These are phyloP conservation scores for Drosophila neotestacea DNA, from an alignment of 2,888 invertebrate genomes.

Conservation along the genomic window DNA sequence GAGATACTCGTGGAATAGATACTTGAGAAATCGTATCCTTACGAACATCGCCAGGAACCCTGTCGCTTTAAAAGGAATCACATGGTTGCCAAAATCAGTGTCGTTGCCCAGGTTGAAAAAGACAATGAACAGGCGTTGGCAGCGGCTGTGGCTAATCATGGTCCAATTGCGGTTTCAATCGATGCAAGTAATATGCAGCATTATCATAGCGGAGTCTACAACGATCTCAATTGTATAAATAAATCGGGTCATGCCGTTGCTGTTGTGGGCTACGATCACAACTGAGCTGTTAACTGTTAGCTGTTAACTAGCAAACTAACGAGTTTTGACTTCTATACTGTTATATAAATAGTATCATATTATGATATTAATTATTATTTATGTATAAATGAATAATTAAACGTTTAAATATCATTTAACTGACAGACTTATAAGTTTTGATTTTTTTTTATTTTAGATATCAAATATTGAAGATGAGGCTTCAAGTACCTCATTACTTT, in stretches of 20 bases:
- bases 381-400: no score
- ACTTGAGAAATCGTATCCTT: constrained; percentile 87
- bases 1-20: constrained; percentile 87
- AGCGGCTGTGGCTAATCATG: constrained; percentile 92
- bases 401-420: no score
- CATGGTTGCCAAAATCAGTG: constrained; percentile 90
- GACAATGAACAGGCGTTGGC: constrained; percentile 88
- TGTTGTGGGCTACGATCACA: constrained; percentile 19
- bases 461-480: no score
- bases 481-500: no score
- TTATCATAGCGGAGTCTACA: constrained; percentile 10
- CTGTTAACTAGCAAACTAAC: no score
- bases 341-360: no score
- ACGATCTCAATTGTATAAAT: not conserved
- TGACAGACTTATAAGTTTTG: no score
- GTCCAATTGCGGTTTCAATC: constrained; percentile 94
- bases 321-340: no score
- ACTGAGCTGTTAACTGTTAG: no score
- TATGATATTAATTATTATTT: no score
- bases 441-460: no score
- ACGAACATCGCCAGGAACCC: constrained; percentile 94
- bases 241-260: not conserved
- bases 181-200: constrained; percentile 87
- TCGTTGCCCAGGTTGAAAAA: constrained; percentile 88
- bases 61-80: constrained; percentile 88